Evolutionary conservation across 2,888 invertebrate genomes (phyloP).

Genomic region (Drosophila peninsularis): DNA sequence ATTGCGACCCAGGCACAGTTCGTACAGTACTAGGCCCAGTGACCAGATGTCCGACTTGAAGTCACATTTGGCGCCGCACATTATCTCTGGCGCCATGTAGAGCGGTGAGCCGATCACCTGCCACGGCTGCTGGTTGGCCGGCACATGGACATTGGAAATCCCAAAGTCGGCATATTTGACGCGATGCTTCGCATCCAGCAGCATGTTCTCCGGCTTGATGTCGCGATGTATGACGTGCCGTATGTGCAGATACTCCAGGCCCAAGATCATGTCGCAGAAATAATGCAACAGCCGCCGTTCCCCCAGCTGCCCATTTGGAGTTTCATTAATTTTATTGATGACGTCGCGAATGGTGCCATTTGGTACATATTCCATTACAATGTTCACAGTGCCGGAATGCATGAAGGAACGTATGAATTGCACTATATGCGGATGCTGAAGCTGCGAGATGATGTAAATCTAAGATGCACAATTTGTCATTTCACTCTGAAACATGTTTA

Average conservation of each 20-base stretch:
- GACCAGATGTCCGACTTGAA: constrained; percentile 91
- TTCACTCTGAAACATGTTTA: background rate
- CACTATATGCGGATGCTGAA: constrained; percentile 83
- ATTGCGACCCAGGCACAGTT: constrained; percentile 85
- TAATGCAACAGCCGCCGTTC: constrained; percentile 80
- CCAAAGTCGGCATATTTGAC: constrained; percentile 91
- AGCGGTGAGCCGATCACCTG: constrained; percentile 87
- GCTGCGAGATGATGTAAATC: constrained; percentile 83
- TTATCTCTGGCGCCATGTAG: constrained; percentile 90
- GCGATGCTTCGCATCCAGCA: constrained; percentile 87
- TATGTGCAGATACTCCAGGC: constrained; percentile 83
- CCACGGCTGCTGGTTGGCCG: constrained; percentile 57
- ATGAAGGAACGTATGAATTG: constrained; percentile 79
- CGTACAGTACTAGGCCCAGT: constrained; percentile 89
- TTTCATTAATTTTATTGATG: constrained; percentile 45
- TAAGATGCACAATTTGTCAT: constrained; percentile 18
- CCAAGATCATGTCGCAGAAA: constrained; percentile 84
- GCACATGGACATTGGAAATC: constrained; percentile 83
- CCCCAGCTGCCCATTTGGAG: constrained; percentile 41
- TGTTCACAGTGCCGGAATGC: constrained; percentile 75
- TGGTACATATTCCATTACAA: constrained; percentile 83
- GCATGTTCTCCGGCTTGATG: constrained; percentile 91
- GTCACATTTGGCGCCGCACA: constrained; percentile 88
- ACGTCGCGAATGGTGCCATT: constrained; percentile 81
- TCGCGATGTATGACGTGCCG: constrained; percentile 87